These are phyloP conservation scores for Gambelia wislizenii DNA, from an alignment of 2,797 vertebrate genomes.

Conservation along the genomic window DNA sequence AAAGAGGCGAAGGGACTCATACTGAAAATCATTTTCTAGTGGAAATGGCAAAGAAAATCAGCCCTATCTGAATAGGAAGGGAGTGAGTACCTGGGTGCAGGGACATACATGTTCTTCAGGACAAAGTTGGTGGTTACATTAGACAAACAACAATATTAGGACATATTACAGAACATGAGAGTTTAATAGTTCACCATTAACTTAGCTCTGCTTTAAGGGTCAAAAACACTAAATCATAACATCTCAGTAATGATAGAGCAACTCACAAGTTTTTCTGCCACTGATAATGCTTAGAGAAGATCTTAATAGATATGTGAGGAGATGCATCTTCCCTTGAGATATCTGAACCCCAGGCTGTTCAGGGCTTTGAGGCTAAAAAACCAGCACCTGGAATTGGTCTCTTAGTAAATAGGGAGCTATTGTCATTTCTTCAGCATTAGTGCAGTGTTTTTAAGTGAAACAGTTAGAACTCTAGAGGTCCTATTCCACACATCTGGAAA, in stretches of 20 bases:
- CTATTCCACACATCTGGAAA: background rate
- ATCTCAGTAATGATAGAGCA: background rate
- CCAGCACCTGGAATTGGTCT: background rate
- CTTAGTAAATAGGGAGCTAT: background rate
- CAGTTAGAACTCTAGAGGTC: background rate
- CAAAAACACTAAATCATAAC: background rate
- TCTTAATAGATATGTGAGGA: background rate
- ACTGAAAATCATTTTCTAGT: background rate
- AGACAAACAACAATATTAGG: background rate
- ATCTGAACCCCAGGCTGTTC: background rate
- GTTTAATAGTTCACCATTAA: background rate
- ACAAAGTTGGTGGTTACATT: background rate
- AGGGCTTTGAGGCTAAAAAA: background rate
- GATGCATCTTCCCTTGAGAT: background rate
- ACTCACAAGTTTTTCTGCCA: background rate
- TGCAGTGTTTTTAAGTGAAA: background rate
- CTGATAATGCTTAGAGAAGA: background rate
- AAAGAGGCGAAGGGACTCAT: background rate
- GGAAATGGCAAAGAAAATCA: background rate
- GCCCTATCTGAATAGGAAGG: background rate
- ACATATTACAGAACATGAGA: background rate
- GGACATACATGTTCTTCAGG: background rate
- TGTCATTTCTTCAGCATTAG: background rate
- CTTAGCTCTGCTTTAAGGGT: background rate
- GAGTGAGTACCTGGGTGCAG: background rate